Evolutionary conservation across 1,140 invertebrate species (phyloP).

Genomic region (Nautilus pompilius): DNA sequence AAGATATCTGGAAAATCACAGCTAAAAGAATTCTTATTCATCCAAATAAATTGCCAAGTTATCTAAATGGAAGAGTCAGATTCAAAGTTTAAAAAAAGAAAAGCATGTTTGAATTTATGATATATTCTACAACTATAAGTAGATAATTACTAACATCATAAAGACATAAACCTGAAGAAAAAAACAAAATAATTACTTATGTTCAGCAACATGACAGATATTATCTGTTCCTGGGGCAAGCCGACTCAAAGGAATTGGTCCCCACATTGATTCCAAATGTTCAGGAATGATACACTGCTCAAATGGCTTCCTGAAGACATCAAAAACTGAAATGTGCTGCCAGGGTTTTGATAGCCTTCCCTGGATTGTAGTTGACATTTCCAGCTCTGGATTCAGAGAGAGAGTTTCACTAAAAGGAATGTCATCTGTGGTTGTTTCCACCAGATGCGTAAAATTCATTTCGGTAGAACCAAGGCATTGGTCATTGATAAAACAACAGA

Average conservation of each 20-base stretch:
- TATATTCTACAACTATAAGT: too few species aligned
- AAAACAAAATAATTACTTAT: constrained; percentile 32
- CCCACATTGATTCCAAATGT: constrained; percentile 45
- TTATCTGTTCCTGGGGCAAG: constrained; percentile 38
- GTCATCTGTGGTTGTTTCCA: neutral
- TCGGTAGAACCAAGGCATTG: neutral
- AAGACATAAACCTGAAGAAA: too few species aligned
- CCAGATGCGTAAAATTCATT: neutral
- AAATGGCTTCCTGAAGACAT: constrained; percentile 17
- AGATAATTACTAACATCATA: too few species aligned
- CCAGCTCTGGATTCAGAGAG: neutral
- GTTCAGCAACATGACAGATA: constrained; percentile 45
- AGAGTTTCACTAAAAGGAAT: neutral
- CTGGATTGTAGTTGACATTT: neutral
- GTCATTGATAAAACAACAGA: neutral
- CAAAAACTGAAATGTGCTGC: constrained; percentile 6
- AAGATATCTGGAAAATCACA: too few species aligned
- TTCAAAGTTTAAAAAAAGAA: too few species aligned
- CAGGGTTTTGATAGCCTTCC: neutral
- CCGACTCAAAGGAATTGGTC: constrained; percentile 39
- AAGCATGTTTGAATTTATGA: too few species aligned
- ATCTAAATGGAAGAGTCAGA: too few species aligned
- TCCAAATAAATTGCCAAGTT: too few species aligned
- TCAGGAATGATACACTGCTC: constrained; percentile 46
- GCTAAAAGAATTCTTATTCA: too few species aligned